A percentile compares a stretch with the other conserved stretches of the same genome.
Evolutionary conservation across 2,113 vertebrate species (phyloP).

Genomic region (Sisor rabdophorus): DNA sequence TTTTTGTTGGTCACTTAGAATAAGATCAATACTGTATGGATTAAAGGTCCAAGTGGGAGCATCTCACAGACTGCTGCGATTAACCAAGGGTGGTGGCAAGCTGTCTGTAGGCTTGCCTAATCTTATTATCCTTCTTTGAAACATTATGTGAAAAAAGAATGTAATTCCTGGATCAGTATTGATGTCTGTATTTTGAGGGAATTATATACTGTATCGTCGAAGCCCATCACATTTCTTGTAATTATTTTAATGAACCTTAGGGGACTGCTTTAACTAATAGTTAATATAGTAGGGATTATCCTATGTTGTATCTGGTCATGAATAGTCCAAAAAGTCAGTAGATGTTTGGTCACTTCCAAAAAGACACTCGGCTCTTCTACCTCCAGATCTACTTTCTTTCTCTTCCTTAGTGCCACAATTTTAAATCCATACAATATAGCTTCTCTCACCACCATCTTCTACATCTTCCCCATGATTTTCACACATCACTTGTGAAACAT

Average conservation of each 20-base stretch:
- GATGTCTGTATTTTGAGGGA: background rate
- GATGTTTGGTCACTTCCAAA: too few relatives aligned
- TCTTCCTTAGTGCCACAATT: too few relatives aligned
- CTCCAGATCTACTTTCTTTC: too few relatives aligned
- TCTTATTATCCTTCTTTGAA: background rate
- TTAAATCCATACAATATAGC: too few relatives aligned
- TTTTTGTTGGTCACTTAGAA: constrained; percentile 13
- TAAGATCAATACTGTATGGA: constrained; percentile 17
- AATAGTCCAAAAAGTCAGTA: background rate
- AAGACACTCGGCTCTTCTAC: too few relatives aligned
- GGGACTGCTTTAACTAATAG: too few relatives aligned
- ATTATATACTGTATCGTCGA: background rate
- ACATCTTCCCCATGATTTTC: too few relatives aligned
- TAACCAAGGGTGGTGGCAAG: background rate
- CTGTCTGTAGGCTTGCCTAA: constrained; percentile 12
- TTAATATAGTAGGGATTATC: too few relatives aligned
- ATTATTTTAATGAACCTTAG: background rate
- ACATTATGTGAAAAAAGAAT: background rate
- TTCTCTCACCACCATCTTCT: too few relatives aligned
- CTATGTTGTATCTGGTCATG: background rate
- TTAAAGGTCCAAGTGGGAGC: constrained; percentile 26
- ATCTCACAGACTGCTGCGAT: constrained; percentile 16
- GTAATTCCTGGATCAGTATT: background rate
- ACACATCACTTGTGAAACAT: too few relatives aligned
- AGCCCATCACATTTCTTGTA: background rate